Base-by-base conservation (phyloP, 2,888 invertebrate species). In the Cinara cedri region DNA sequence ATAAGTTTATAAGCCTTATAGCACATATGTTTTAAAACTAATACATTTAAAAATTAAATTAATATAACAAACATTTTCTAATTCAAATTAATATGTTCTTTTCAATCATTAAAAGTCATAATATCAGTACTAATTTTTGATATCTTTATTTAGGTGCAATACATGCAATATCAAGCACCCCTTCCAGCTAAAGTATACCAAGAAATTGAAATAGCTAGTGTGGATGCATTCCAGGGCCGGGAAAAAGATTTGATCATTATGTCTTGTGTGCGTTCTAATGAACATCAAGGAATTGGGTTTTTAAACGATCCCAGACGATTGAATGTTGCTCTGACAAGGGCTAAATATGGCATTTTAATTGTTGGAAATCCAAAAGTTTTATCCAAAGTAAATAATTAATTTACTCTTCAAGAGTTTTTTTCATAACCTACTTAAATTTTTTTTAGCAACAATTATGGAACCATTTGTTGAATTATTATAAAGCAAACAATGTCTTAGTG, bases 181-280 rank as follows among this genome's bases (percentile, higher is more conserved):
- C 88, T 99, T 78, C 97, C 98, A 85, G 93, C 96, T 54, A 98
- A 98, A 85, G 88, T 99, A 0, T 99, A 99, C 86, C 93, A 97
- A 87, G 98, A 98, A 85, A 97, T 99, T 78, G 99, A 99, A 87
- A 98, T 99, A 0, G 99, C 98, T 11, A 98, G 97, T 87, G 99
- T 99, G 3, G 99, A 99, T 86, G 99, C 99, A 0, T 99, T 99
- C 86, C 98, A 98, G 86, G 99, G 99, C 0, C 89, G 99, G 70
- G 99, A 99, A 85, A 99, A 99, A 85, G 99, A 99, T 85, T 94
- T 98, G 81, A 99, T 99, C 83, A 97, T 99, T 75, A 95, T 99
- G 93, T 98, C 98, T 0, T 99, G 98, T 87, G 99, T 99, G 2
- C 90, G 99, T 72, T 97, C 98, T 9, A 99, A 99, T 85, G 98